Conservation (phyloP, 2,888 invertebrate genomes). For the Phyllotreta striolata region DNA sequence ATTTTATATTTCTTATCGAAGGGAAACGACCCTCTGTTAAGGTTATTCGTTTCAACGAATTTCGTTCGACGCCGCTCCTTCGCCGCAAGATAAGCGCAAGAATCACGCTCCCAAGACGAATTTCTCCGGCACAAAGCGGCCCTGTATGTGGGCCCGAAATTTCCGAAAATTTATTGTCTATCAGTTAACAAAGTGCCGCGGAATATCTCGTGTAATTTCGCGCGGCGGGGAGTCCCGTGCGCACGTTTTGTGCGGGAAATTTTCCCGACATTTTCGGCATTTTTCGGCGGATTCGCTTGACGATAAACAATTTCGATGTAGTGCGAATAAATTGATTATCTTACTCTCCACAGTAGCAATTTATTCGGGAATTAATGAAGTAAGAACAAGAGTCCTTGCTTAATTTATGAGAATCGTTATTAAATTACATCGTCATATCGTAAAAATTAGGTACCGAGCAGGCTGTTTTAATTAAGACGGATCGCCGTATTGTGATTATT, state of each 20-base stretch:
- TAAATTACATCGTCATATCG: too few relatives aligned
- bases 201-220: neutral
- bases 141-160: neutral
- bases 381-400: too few relatives aligned
- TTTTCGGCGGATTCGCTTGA: too few relatives aligned
- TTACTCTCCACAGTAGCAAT: too few relatives aligned
- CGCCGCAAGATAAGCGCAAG: constrained; percentile 1
- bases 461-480: too few relatives aligned
- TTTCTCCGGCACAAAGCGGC: constrained; percentile 3
- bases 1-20: constrained; percentile 18
- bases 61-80: constrained; percentile 5
- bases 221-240: neutral
- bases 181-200: neutral
- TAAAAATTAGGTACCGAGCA: too few relatives aligned
- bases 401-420: too few relatives aligned
- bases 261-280: neutral
- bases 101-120: constrained; percentile 7
- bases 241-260: neutral
- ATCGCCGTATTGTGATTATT: too few relatives aligned
- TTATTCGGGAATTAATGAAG: too few relatives aligned
- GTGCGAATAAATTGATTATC: too few relatives aligned
- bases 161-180: constrained; percentile 6
- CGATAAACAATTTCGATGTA: too few relatives aligned
- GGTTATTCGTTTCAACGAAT: constrained; percentile 17
- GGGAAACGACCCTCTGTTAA: constrained; percentile 9